These are phyloP conservation scores for Pachyuromys duprasi DNA, from an alignment of 2,797 vertebrate species.

Conservation along the genomic window DNA sequence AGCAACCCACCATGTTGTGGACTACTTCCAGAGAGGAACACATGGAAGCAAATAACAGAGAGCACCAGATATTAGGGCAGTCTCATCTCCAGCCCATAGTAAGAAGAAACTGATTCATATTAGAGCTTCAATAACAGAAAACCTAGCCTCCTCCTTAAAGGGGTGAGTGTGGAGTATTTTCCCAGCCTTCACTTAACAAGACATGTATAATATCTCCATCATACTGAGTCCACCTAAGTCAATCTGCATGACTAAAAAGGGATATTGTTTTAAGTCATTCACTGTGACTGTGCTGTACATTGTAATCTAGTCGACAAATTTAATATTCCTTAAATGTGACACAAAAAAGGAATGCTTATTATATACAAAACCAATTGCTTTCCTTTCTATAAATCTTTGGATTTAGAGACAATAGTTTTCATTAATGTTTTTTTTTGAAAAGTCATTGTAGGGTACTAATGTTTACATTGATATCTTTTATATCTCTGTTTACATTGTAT, in stretches of 20 bases:
- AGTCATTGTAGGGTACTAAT: background rate
- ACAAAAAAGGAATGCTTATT: background rate
- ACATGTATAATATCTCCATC: accelerated
- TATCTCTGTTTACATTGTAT: background rate
- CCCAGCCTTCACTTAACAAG: background rate
- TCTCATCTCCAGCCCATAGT: background rate
- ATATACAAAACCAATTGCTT: background rate
- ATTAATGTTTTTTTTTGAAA: background rate
- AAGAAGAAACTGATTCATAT: background rate
- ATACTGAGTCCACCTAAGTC: background rate
- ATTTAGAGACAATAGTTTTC: background rate
- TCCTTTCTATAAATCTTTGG: background rate
- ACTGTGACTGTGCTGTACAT: background rate
- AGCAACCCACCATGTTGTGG: too few relatives aligned
- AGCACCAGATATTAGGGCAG: too few relatives aligned
- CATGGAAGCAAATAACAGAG: background rate
- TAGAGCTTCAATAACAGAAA: background rate
- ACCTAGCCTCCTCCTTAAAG: too few relatives aligned
- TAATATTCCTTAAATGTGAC: background rate
- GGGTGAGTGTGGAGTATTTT: background rate
- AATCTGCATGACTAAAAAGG: background rate
- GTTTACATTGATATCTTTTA: background rate
- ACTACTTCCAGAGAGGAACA: background rate
- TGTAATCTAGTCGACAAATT: background rate
- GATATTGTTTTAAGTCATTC: background rate